Conservation (phyloP, 2,113 vertebrate genomes). For the Hylia prasina region DNA sequence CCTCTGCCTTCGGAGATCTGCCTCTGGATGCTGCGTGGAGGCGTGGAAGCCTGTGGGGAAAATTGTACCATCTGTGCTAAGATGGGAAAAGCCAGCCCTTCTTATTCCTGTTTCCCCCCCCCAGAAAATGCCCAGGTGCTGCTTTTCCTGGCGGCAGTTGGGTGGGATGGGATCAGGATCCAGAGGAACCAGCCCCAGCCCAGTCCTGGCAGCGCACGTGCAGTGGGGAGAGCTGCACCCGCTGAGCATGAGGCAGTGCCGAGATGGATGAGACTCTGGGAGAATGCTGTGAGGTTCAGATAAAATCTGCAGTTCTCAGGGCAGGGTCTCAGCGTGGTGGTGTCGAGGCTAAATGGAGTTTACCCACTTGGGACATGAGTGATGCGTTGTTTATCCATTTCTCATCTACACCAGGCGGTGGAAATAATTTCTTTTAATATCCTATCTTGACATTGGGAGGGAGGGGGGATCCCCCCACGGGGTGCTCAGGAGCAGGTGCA, state of each 20-base stretch:
- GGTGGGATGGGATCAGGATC: background rate
- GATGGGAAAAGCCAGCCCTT: background rate
- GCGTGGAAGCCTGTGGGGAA: background rate
- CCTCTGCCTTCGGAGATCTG: background rate
- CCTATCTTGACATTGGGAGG: background rate
- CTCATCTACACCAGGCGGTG: conserved; percentile 28
- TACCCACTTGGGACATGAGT: background rate
- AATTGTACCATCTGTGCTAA: rapidly evolving
- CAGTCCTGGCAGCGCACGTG: rapidly evolving
- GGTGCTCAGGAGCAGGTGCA: conserved; percentile 27
- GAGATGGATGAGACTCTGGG: conserved; percentile 46
- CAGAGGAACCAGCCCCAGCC: background rate
- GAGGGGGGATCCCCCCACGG: background rate
- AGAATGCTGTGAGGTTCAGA: conserved; percentile 32
- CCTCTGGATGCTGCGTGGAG: background rate
- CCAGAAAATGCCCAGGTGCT: no score
- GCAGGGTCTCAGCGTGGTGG: background rate
- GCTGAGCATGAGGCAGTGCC: rapidly evolving
- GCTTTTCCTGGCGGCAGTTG: background rate
- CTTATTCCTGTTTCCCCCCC: no score
- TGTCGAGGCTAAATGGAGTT: conserved; percentile 39
- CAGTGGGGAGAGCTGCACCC: rapidly evolving
- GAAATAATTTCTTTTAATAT: conserved; percentile 36
- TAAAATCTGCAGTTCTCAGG: conserved; percentile 33
- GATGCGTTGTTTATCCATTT: conserved; percentile 47